These are phyloP conservation scores for Ondatra zibethicus DNA, from an alignment of 2,113 vertebrate genomes.

Conservation along the genomic window DNA sequence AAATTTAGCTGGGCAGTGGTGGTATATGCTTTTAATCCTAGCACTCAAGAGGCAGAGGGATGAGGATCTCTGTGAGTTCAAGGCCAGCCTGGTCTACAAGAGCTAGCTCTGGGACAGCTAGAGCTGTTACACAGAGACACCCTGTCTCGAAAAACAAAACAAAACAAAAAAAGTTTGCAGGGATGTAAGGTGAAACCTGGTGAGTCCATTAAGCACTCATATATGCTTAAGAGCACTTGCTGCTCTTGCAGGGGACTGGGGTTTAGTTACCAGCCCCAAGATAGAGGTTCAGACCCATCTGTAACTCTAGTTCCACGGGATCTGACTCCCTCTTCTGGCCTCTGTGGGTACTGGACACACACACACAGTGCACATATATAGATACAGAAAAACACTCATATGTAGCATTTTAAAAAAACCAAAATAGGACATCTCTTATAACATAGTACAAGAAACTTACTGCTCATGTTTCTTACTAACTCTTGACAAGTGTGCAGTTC, in stretches of 20 bases:
- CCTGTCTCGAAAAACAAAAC: too few relatives aligned
- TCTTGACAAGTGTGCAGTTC: constrained; percentile 29
- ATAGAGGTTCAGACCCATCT: background rate
- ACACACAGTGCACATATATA: background rate
- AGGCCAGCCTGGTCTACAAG: too few relatives aligned
- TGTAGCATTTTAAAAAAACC: background rate
- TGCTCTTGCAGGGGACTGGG: background rate
- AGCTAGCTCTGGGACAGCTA: too few relatives aligned
- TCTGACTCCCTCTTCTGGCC: background rate
- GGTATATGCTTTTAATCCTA: too few relatives aligned
- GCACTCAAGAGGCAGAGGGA: too few relatives aligned
- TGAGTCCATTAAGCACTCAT: background rate
- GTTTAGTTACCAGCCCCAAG: background rate
- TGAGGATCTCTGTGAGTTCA: too few relatives aligned
- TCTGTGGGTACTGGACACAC: too few relatives aligned
- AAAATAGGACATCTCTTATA: background rate
- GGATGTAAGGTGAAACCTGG: background rate
- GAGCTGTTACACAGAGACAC: too few relatives aligned
- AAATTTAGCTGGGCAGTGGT: too few relatives aligned
- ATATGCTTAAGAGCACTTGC: background rate
- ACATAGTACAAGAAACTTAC: background rate
- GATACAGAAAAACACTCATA: background rate
- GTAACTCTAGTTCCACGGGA: background rate
- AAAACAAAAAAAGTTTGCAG: background rate
- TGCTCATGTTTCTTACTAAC: background rate